These are phyloP conservation scores for Cnemophilus loriae DNA, from an alignment of 2,113 vertebrate genomes.

Conservation along the genomic window DNA sequence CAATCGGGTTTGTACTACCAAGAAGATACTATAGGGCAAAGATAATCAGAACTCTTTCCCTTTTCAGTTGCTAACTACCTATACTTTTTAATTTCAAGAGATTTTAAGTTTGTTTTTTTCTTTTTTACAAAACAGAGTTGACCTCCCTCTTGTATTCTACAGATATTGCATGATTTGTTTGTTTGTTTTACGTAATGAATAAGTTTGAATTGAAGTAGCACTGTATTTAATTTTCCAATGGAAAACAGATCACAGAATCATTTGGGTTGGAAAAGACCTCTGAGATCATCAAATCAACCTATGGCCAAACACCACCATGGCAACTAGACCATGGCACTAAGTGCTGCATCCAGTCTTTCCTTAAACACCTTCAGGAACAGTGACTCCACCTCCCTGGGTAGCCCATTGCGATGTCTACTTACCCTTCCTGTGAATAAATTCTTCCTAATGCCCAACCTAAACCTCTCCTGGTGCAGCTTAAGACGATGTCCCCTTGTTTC, in stretches of 20 bases:
- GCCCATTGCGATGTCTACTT: background rate
- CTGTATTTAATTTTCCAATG: accelerated
- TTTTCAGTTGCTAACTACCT: background rate
- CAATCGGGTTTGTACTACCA: background rate
- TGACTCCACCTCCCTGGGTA: background rate
- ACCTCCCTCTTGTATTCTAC: background rate
- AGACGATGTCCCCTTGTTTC: background rate
- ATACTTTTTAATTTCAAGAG: background rate
- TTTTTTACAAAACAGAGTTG: background rate
- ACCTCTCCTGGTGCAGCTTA: background rate
- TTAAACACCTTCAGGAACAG: background rate
- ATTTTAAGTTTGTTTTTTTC: background rate
- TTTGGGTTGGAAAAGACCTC: background rate
- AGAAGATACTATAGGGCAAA: background rate
- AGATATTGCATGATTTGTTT: accelerated
- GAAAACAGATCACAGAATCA: background rate
- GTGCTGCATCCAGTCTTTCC: background rate
- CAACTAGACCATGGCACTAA: background rate
- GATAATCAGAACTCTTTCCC: background rate
- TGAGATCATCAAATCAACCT: background rate
- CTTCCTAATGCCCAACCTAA: background rate
- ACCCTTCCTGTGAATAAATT: background rate
- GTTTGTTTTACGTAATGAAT: background rate
- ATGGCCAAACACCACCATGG: background rate
- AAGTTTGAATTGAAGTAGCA: background rate